phyloP scores from a whole-genome alignment of 2,888 invertebrate species.

The Callinectes sapidus region DNA sequence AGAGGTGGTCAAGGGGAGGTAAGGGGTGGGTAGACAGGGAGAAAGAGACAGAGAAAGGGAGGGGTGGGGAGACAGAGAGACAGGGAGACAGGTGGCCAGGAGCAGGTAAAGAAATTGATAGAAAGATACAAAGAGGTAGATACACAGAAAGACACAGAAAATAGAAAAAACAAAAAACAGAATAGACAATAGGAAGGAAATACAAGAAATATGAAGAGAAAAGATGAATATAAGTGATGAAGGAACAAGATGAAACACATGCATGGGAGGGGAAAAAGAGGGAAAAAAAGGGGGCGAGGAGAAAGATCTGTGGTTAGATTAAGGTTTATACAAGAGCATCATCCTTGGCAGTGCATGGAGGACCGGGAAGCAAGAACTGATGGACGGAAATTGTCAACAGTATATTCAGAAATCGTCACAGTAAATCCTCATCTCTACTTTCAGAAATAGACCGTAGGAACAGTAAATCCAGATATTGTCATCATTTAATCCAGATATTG shows the following conservation, averaged over 20 bases:
- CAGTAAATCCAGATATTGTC: too few relatives aligned
- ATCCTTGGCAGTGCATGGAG: background rate
- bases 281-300: background rate
- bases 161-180: background rate
- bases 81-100: background rate
- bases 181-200: background rate
- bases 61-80: background rate
- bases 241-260: background rate
- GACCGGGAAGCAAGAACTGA: background rate
- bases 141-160: too few relatives aligned
- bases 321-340: background rate
- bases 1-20: background rate
- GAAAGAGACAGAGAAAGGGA: background rate
- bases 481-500: too few relatives aligned
- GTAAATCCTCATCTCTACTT: too few relatives aligned
- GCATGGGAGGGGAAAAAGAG: background rate
- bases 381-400: background rate
- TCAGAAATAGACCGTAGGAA: too few relatives aligned
- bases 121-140: too few relatives aligned
- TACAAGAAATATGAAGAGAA: background rate
- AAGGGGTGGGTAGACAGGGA: background rate
- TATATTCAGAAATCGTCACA: background rate
- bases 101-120: too few relatives aligned
- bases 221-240: background rate
- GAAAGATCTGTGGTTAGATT: background rate